Conservation (phyloP, 2,888 invertebrate species). For the Ceratothoa steindachneri region DNA sequence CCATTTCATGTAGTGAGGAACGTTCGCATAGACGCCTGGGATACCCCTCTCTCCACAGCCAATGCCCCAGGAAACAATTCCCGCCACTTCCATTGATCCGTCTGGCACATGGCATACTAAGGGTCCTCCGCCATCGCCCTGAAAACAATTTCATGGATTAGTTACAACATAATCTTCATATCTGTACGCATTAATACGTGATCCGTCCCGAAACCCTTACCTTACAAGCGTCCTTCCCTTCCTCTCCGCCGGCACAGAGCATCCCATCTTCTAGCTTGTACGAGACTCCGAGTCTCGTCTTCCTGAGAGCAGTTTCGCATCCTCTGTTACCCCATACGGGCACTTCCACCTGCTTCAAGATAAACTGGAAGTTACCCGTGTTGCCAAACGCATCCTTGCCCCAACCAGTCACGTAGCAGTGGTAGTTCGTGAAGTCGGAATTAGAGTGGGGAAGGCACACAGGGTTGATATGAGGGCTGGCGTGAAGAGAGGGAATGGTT, state of each 20-base stretch:
- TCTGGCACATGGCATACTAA: too few relatives aligned
- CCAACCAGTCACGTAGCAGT: slow-evolving; percentile 99
- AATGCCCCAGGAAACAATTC: too few relatives aligned
- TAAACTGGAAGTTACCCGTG: slow-evolving; percentile 50
- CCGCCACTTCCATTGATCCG: too few relatives aligned
- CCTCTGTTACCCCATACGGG: slow-evolving; percentile 73
- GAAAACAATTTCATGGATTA: too few relatives aligned
- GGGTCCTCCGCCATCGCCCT: too few relatives aligned
- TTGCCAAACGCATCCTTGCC: slow-evolving; percentile 88
- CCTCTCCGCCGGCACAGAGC: slow-evolving; percentile 86
- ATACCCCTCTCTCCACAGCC: too few relatives aligned
- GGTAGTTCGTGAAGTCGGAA: slow-evolving; percentile 70
- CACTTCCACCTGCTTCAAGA: slow-evolving; percentile 62
- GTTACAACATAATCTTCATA: too few relatives aligned
- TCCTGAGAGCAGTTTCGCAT: slow-evolving; percentile 76
- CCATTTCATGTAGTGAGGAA: too few relatives aligned
- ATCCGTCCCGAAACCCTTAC: too few relatives aligned
- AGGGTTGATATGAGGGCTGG: slow-evolving; percentile 78
- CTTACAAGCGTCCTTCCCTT: slow-evolving; percentile 83
- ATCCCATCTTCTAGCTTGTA: slow-evolving; percentile 84
- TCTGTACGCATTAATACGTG: too few relatives aligned
- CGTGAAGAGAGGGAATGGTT: slow-evolving; percentile 50
- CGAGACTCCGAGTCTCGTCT: slow-evolving; percentile 77
- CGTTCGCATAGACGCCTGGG: too few relatives aligned
- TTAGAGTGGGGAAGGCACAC: slow-evolving; percentile 82